phyloP scores from a whole-genome alignment of 1,140 invertebrate genomes.

The Anastrepha obliqua region DNA sequence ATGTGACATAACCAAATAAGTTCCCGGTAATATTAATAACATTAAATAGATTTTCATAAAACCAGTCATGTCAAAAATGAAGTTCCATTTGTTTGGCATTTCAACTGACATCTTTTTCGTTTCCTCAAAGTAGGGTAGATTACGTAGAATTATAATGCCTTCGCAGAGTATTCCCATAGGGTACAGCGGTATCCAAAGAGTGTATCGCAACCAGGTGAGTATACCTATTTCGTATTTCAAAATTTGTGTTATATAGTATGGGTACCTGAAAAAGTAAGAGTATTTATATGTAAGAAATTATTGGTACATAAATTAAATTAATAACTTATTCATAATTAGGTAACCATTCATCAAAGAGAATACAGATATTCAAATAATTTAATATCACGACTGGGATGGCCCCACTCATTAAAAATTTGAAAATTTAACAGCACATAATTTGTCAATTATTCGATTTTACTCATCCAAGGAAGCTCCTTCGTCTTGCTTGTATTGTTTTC shows the following conservation, averaged over 20 bases:
- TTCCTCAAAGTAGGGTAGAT: constrained; percentile 93
- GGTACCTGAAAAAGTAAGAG: constrained; percentile 79
- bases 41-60: constrained; percentile 87
- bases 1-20: constrained; percentile 85
- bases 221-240: constrained; percentile 84
- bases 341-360: too few relatives aligned
- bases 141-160: constrained; percentile 85
- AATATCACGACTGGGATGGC: too few relatives aligned
- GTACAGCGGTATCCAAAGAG: constrained; percentile 94
- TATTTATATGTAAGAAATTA: constrained; percentile 54
- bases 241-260: constrained; percentile 90
- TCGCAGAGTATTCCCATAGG: constrained; percentile 92
- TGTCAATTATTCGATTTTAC: too few relatives aligned
- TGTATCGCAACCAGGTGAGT: constrained; percentile 94
- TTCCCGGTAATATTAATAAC: constrained; percentile 83
- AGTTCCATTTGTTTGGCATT: constrained; percentile 90
- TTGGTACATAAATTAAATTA: constrained; percentile 27
- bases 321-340: constrained; percentile 13
- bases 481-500: too few relatives aligned
- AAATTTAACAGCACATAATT: too few relatives aligned
- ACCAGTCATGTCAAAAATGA: constrained; percentile 89
- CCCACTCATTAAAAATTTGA: too few relatives aligned
- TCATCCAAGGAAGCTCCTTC: too few relatives aligned
- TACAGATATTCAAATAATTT: too few relatives aligned
- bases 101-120: constrained; percentile 84